Conservation (phyloP, 2,888 invertebrate genomes). For the Trachelus stipa region DNA sequence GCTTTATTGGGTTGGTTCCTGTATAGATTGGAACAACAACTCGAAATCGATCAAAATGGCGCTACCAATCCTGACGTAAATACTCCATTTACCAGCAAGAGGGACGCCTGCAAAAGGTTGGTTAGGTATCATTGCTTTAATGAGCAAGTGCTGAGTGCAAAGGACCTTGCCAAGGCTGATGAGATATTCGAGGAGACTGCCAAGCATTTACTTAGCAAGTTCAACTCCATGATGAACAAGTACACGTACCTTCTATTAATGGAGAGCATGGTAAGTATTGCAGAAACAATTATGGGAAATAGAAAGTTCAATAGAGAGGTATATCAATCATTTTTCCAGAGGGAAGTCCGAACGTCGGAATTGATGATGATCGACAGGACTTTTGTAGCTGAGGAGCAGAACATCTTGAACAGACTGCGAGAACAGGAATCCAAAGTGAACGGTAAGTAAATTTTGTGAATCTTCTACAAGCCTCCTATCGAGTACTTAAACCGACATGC, state of each 20-base stretch:
- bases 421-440: constrained; percentile 67
- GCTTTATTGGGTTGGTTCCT: constrained; percentile 27
- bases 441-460: constrained; percentile 43
- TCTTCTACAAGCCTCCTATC: not conserved
- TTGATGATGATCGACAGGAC: constrained; percentile 81
- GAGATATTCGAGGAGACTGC: constrained; percentile 78
- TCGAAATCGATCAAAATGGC: constrained; percentile 80
- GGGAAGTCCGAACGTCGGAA: constrained; percentile 80
- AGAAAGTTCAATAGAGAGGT: constrained; percentile 14
- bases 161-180: constrained; percentile 77
- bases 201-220: constrained; percentile 77
- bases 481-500: not conserved
- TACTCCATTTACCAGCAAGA: constrained; percentile 77
- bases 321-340: constrained; percentile 65
- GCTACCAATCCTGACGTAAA: constrained; percentile 80
- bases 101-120: constrained; percentile 81
- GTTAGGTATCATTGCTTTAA: constrained; percentile 83
- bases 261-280: constrained; percentile 78
- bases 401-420: constrained; percentile 72
- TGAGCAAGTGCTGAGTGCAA: constrained; percentile 73
- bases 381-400: constrained; percentile 79
- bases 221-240: constrained; percentile 78
- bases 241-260: constrained; percentile 79
- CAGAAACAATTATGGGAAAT: not conserved
- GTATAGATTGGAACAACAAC: constrained; percentile 78